Evolutionary conservation across 2,888 invertebrate genomes (phyloP).

Genomic region (Adelphocoris suturalis): DNA sequence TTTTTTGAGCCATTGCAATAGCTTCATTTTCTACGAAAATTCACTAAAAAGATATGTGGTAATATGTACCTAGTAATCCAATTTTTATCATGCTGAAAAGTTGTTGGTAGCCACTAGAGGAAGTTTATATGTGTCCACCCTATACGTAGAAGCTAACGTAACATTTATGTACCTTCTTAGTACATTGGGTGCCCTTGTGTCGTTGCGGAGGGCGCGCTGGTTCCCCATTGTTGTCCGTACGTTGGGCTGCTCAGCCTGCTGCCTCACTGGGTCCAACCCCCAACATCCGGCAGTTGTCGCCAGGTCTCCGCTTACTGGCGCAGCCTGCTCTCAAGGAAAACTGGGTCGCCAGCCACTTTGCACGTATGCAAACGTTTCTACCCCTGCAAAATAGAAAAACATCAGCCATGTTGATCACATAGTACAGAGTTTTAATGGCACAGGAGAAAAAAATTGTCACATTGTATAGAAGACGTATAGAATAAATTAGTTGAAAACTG

Average conservation of each 20-base stretch:
- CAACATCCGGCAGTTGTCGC: constrained; percentile 39
- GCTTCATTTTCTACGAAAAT: no score
- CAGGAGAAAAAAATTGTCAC: no score
- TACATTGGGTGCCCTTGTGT: not conserved
- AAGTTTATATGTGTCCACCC: no score
- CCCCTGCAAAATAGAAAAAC: not conserved
- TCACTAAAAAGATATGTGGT: no score
- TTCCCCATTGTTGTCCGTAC: not conserved
- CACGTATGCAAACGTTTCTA: not conserved
- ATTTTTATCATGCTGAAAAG: no score
- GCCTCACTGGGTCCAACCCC: not conserved
- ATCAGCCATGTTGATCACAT: not conserved
- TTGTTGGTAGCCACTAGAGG: no score
- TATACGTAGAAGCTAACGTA: no score
- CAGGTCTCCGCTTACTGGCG: constrained; percentile 4
- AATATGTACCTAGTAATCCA: no score
- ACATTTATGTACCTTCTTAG: not conserved
- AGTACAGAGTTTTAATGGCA: not conserved
- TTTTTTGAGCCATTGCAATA: no score
- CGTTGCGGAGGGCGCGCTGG: not conserved
- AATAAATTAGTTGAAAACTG: no score
- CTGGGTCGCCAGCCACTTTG: not conserved
- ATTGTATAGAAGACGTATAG: no score
- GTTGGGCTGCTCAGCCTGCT: constrained; percentile 3
- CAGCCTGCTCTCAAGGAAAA: not conserved